phyloP scores from a whole-genome alignment of 2,113 vertebrate genomes.

The Formicarius rufipectus region DNA sequence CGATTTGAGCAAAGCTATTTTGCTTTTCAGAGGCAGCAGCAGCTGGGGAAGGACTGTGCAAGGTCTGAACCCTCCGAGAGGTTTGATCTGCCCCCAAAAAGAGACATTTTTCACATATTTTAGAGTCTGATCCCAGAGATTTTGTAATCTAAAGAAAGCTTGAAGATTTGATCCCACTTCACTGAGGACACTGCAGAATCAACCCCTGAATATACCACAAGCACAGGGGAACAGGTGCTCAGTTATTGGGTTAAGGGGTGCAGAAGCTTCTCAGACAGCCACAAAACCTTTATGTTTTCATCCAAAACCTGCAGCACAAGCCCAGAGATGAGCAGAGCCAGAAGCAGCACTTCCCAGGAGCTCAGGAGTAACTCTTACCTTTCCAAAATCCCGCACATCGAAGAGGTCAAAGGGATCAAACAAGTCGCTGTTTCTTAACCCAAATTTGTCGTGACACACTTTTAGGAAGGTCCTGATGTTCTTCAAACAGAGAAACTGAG shows the following conservation, averaged over 20 bases:
- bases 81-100: background rate
- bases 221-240: background rate
- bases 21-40: background rate
- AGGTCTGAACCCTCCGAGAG: fast-evolving
- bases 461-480: slow-evolving; percentile 97
- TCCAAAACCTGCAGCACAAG: background rate
- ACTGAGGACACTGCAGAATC: background rate
- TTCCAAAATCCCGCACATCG: slow-evolving; percentile 96
- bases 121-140: background rate
- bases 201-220: fast-evolving
- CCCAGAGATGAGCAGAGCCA: fast-evolving
- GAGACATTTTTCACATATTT: background rate
- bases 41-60: fast-evolving
- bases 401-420: slow-evolving; percentile 99
- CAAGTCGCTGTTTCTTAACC: slow-evolving; percentile 91
- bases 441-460: slow-evolving; percentile 95
- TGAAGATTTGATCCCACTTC: background rate
- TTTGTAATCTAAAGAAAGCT: background rate
- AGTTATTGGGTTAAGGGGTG: fast-evolving
- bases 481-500: slow-evolving; percentile 95
- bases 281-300: background rate
- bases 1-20: fast-evolving
- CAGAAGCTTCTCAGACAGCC: background rate
- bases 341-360: background rate
- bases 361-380: slow-evolving; percentile 79